A percentile compares a stretch with the other conserved stretches of the same genome.
Conservation (phyloP, 2,888 invertebrate species). For the Nezara viridula region DNA sequence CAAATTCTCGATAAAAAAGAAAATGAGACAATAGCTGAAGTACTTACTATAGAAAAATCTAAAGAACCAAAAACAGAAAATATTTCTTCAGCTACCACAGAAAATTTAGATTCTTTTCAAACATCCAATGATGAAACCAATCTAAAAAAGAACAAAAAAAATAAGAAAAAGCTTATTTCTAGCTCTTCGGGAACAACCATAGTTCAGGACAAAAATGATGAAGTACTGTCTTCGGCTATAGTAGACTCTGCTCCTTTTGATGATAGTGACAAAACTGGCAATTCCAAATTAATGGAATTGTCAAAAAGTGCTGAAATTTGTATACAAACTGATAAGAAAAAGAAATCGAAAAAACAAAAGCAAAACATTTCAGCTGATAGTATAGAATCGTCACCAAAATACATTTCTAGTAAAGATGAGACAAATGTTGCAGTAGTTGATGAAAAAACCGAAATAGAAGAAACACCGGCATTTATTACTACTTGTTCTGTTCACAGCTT, state of each 20-base stretch:
- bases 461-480: background rate
- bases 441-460: background rate
- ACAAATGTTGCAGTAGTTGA: background rate
- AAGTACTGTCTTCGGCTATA: background rate
- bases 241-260: background rate
- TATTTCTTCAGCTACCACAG: background rate
- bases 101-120: background rate
- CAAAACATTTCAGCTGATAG: background rate
- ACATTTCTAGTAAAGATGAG: background rate
- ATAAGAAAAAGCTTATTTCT: background rate
- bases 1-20: background rate
- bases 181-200: background rate
- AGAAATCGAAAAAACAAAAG: conserved; percentile 6
- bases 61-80: background rate
- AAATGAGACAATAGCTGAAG: background rate
- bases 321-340: background rate
- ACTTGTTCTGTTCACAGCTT: background rate
- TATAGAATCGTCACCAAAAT: background rate
- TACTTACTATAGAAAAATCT: background rate
- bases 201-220: background rate
- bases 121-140: background rate
- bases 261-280: background rate
- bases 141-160: background rate
- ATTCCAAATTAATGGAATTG: background rate
- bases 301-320: background rate